phyloP scores from a whole-genome alignment of 2,888 invertebrate genomes.

The Xanthia togata region DNA sequence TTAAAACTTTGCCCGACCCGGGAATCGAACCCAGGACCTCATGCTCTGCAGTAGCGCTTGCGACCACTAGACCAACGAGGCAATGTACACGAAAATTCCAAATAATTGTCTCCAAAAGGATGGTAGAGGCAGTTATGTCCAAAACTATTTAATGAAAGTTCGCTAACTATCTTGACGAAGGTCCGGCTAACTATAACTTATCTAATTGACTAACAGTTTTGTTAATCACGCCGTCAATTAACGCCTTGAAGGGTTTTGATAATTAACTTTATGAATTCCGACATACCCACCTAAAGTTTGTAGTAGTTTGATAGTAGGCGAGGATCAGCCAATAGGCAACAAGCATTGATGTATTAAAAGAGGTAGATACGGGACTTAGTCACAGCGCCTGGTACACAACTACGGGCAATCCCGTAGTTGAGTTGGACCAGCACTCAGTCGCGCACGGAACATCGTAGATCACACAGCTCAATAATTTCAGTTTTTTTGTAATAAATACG shows the following conservation, averaged over 20 bases:
- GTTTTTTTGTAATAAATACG: no score
- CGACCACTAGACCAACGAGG: no score
- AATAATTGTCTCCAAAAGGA: neutral
- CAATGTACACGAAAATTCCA: neutral
- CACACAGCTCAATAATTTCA: no score
- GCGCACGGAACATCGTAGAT: no score
- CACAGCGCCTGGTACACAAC: no score
- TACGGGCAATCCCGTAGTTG: no score
- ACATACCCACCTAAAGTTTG: neutral
- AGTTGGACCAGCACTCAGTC: no score
- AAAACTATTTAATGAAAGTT: constrained; percentile 41
- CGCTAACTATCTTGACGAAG: constrained; percentile 43
- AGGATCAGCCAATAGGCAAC: neutral
- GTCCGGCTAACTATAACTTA: constrained; percentile 44
- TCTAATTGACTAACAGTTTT: constrained; percentile 43
- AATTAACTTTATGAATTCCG: constrained; percentile 33
- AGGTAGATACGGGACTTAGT: no score
- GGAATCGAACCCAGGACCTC: no score
- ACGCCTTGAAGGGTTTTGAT: constrained; percentile 24
- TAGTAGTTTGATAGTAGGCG: neutral
- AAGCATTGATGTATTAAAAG: no score
- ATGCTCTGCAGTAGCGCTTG: no score
- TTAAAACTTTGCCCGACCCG: no score
- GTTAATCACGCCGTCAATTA: constrained; percentile 31
- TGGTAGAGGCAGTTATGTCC: neutral